Percentiles rank a stretch among this genome's conserved stretches.
Evolutionary conservation across 2,888 invertebrate genomes (phyloP).

Genomic region (Ceriagrion tenellum): DNA sequence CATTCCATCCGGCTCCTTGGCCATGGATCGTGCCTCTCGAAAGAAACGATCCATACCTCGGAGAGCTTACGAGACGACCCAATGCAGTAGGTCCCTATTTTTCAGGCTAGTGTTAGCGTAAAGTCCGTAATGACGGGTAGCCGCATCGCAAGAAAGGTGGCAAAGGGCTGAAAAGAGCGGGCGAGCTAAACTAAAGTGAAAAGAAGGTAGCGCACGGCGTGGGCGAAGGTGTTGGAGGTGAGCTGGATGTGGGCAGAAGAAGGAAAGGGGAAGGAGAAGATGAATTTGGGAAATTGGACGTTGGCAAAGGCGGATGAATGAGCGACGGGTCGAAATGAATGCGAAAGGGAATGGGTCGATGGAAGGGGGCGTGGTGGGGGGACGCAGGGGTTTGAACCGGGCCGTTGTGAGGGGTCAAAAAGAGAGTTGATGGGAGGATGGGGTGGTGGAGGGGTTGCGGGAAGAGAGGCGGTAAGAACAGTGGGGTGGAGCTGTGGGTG

Average conservation of each 20-base stretch:
- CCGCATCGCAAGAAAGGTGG: neutral
- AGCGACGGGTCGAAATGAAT: neutral
- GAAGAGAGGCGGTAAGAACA: neutral
- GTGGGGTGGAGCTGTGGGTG: neutral
- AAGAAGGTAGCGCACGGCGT: neutral
- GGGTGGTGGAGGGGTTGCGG: neutral
- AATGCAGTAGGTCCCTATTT: neutral
- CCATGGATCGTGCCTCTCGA: neutral
- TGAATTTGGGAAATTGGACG: neutral
- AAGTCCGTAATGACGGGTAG: neutral
- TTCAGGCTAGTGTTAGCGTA: neutral
- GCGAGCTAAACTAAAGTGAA: neutral
- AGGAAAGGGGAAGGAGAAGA: neutral
- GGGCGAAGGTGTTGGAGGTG: neutral
- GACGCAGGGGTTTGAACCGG: neutral
- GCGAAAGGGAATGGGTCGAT: neutral
- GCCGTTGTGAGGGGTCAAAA: neutral
- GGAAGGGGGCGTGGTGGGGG: neutral
- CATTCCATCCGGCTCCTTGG: neutral
- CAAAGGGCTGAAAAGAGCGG: neutral
- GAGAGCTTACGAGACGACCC: neutral
- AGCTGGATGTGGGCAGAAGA: neutral
- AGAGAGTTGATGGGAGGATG: neutral
- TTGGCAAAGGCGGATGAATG: neutral
- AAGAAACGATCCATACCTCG: neutral